Percentiles rank a stretch among this genome's conserved stretches.
Evolutionary conservation across 2,888 invertebrate genomes (phyloP).

Genomic region (Sepioteuthis lessoniana): DNA sequence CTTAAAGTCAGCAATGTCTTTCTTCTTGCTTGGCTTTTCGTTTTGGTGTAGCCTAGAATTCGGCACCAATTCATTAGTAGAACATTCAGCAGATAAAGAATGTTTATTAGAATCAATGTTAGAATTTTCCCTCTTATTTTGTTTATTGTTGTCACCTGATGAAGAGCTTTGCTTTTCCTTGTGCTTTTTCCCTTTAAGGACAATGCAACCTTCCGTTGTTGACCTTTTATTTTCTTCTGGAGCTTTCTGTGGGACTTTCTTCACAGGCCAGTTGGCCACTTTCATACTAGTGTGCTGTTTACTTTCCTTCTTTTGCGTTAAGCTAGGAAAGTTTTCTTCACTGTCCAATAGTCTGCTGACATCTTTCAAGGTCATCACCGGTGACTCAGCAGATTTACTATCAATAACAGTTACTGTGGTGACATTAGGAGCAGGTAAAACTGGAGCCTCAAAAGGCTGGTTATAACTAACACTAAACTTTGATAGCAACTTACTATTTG

Average conservation of each 20-base stretch:
- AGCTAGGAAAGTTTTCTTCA: slow-evolving; percentile 46
- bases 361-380: slow-evolving; percentile 35
- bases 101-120: background rate
- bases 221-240: slow-evolving; percentile 23
- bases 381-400: background rate
- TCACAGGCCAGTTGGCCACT: slow-evolving; percentile 42
- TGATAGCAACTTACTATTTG: background rate
- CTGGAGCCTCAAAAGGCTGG: background rate
- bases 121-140: background rate
- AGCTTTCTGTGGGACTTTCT: background rate
- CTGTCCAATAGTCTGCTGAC: slow-evolving; percentile 3
- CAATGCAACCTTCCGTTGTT: background rate
- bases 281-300: background rate
- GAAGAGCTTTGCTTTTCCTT: background rate
- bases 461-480: background rate
- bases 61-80: background rate
- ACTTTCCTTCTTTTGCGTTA: background rate
- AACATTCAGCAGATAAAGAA: background rate
- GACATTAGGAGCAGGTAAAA: background rate
- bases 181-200: slow-evolving; percentile 25
- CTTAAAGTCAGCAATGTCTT: background rate
- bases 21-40: background rate
- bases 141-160: background rate
- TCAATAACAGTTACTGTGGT: background rate
- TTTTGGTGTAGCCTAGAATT: background rate